Percentiles rank a stretch among this genome's conserved stretches.
Conservation (phyloP, 2,113 vertebrate species). For the Nerophis ophidion region DNA sequence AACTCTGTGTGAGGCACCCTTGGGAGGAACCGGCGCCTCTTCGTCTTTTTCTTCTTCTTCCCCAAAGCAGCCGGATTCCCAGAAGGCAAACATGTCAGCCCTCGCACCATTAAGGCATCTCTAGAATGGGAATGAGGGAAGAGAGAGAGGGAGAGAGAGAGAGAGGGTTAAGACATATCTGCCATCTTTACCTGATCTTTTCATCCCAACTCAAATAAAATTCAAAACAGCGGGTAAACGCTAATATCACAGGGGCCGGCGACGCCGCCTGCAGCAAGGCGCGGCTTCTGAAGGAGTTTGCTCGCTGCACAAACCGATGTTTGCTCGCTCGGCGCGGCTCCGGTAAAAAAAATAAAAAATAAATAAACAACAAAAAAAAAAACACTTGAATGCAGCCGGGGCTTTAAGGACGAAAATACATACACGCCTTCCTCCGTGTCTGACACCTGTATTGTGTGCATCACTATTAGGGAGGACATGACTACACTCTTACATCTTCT, state of each 20-base stretch:
- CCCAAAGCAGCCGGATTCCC: constrained; percentile 58
- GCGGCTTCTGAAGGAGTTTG: constrained; percentile 54
- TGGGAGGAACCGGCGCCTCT: constrained; percentile 50
- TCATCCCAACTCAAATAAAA: constrained; percentile 74
- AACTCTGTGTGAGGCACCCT: constrained; percentile 46
- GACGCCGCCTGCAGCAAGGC: constrained; percentile 67
- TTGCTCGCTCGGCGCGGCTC: constrained; percentile 68
- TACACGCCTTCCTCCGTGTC: no score
- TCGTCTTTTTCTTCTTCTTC: constrained; percentile 6
- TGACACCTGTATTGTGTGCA: no score
- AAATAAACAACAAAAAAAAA: constrained; percentile 9
- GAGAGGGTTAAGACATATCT: constrained; percentile 50
- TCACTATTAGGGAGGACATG: no score
- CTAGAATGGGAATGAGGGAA: constrained; percentile 37
- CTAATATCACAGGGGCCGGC: constrained; percentile 67
- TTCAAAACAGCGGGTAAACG: constrained; percentile 68
- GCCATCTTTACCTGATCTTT: constrained; percentile 48
- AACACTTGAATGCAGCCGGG: constrained; percentile 1
- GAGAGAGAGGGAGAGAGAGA: constrained; percentile 13
- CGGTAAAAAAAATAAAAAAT: background rate
- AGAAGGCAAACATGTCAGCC: constrained; percentile 57
- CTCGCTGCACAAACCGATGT: constrained; percentile 44
- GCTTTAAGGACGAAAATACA: no score
- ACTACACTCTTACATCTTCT: no score
- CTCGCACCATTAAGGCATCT: constrained; percentile 56